phyloP scores from a whole-genome alignment of 1,140 invertebrate genomes.

The Caenorhabditis latens region DNA sequence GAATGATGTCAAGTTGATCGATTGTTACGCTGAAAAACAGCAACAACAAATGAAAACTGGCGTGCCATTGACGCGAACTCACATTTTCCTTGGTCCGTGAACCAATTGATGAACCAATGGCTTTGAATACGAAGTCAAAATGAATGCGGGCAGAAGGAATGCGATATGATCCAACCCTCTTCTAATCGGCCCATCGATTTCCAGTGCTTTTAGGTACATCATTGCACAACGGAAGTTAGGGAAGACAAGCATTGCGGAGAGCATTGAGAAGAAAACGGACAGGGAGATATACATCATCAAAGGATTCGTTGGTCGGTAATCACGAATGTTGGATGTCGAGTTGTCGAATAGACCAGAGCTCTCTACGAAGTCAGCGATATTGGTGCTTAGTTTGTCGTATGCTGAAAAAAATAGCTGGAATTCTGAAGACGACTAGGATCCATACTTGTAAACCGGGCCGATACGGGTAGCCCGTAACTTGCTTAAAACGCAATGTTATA shows the following conservation, averaged over 20 bases:
- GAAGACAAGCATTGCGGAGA: slow-evolving; percentile 61
- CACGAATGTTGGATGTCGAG: slow-evolving; percentile 7
- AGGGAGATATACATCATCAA: slow-evolving; percentile 60
- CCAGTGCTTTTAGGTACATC: slow-evolving; percentile 53
- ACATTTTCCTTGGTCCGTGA: slow-evolving; percentile 14
- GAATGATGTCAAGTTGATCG: slow-evolving; percentile 58
- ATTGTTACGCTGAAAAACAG: slow-evolving; percentile 31
- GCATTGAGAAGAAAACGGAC: slow-evolving; percentile 57
- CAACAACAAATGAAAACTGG: neutral
- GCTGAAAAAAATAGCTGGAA: slow-evolving; percentile 45
- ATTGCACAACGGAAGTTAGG: slow-evolving; percentile 59
- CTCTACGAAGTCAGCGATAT: slow-evolving; percentile 43
- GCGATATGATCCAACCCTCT: neutral
- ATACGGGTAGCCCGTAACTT: too few species aligned
- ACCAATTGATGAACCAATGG: slow-evolving; percentile 8
- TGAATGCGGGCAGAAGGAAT: slow-evolving; percentile 18
- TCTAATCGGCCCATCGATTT: slow-evolving; percentile 13
- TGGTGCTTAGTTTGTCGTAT: slow-evolving; percentile 49
- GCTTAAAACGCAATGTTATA: too few species aligned
- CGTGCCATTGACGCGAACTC: neutral
- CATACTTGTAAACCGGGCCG: too few species aligned
- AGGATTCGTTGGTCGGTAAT: slow-evolving; percentile 41
- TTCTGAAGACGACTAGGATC: neutral
- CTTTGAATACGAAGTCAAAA: slow-evolving; percentile 10
- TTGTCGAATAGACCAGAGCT: slow-evolving; percentile 9